A percentile compares a stretch with the other conserved stretches of the same genome.
Evolutionary conservation across 2,797 vertebrate genomes (phyloP).

Genomic region (Thamnophis elegans): DNA sequence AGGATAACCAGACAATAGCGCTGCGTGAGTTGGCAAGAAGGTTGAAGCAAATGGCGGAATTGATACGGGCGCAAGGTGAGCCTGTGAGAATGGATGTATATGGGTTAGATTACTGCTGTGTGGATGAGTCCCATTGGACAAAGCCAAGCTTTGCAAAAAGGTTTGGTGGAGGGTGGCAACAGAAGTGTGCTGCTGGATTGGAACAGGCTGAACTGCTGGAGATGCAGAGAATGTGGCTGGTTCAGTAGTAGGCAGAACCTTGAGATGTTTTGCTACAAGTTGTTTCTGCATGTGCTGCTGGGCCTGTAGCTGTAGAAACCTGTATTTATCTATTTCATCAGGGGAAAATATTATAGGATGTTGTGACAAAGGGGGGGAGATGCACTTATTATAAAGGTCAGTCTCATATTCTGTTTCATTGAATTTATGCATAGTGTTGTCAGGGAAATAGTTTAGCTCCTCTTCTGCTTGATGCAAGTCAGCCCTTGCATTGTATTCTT

Average conservation of each 20-base stretch:
- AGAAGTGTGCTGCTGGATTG: constrained; percentile 69
- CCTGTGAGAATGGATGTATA: constrained; percentile 76
- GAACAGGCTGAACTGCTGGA: constrained; percentile 67
- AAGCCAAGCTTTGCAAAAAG: constrained; percentile 73
- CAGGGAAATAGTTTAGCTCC: constrained; percentile 58
- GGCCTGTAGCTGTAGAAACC: constrained; percentile 90
- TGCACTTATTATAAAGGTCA: constrained; percentile 65
- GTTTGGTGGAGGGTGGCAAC: constrained; percentile 77
- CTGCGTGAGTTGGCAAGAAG: constrained; percentile 78
- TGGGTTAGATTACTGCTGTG: constrained; percentile 66
- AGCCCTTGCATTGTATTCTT: constrained; percentile 62
- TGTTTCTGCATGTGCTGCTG: constrained; percentile 97
- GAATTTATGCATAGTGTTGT: constrained; percentile 67
- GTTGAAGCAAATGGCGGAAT: constrained; percentile 70
- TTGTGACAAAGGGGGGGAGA: constrained; percentile 74
- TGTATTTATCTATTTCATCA: constrained; percentile 96
- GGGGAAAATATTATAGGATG: constrained; percentile 89
- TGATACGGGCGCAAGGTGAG: constrained; percentile 74
- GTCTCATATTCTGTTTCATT: constrained; percentile 57
- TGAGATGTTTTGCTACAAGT: constrained; percentile 80
- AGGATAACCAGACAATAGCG: constrained; percentile 77
- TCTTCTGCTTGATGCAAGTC: constrained; percentile 54
- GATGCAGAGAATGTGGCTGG: constrained; percentile 69
- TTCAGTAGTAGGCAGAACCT: constrained; percentile 69
- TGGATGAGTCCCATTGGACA: constrained; percentile 71